Conservation (phyloP, 2,797 vertebrate genomes). For the Danio jaintianensis region DNA sequence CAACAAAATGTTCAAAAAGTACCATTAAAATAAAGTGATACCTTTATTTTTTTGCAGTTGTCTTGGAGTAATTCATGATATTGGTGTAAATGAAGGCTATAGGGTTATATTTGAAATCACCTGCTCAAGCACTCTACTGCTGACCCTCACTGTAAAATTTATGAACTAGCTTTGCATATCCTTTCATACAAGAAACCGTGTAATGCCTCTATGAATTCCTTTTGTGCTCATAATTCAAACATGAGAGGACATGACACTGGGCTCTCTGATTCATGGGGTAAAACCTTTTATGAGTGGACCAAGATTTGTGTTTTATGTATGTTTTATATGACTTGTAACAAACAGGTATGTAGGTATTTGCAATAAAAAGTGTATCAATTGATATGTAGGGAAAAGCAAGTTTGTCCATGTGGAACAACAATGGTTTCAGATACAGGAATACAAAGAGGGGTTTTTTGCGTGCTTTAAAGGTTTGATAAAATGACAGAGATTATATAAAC, state of each 20-base stretch:
- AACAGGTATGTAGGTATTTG: not conserved
- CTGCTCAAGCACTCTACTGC: not conserved
- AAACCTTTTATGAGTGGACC: not conserved
- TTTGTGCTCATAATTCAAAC: not conserved
- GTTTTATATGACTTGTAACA: not conserved
- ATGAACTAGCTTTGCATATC: not conserved
- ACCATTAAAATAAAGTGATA: too few species aligned
- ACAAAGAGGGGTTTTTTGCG: not conserved
- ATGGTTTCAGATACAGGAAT: not conserved
- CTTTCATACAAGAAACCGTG: not conserved
- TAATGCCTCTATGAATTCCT: not conserved
- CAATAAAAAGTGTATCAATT: not conserved
- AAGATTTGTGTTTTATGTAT: not conserved
- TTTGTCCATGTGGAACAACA: not conserved
- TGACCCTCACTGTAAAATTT: not conserved
- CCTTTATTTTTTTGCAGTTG: too few species aligned
- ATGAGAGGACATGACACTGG: not conserved
- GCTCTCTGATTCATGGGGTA: not conserved
- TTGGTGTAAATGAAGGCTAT: not conserved
- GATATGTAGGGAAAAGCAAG: not conserved
- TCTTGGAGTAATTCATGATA: not conserved
- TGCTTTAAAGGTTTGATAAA: not conserved
- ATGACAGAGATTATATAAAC: constrained; percentile 12
- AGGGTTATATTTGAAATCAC: not conserved
- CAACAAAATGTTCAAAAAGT: too few species aligned